Evolutionary conservation across 2,888 invertebrate genomes (phyloP), one percentile per base, ranked within the genome.

Genomic region (Ommatoiulus sabulosus): DNA sequence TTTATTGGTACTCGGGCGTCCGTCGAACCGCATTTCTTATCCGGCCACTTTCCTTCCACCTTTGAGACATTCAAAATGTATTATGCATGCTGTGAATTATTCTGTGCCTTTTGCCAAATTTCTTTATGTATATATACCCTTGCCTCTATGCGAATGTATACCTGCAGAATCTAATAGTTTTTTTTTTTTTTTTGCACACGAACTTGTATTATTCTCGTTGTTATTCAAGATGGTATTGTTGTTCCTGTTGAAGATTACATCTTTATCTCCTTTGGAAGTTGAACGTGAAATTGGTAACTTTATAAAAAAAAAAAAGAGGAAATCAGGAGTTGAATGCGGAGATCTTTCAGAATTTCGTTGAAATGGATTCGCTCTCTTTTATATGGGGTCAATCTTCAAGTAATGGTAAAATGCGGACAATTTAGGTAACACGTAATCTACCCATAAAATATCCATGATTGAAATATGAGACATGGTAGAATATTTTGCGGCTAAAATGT

Each of bases 31-130:
- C 57, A 57, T 57, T 57, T 57, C 57, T 57, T 57, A 20, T 63
- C 63, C 63, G 20, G 63, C 63, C 20, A 20, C 57, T 57, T 63
- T 63, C 17, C 63, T 63, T 63, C 20, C 20, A 63, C 63, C 20
- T 63, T 63, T 63, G 63, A 63, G 63, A 63, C n/a, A 63, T 63
- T 63, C 63, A 63, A 63, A 63, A n/a, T 63, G 20, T 63, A 63
- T 63, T 63, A 63, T 63, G 63, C 63, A 63, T 63, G 63, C 63
- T 63, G 63, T 63, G 63, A 63, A 20, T 63, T 63, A 63, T 63
- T 63, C 63, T 63, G 20, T 20, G 63, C 63, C 63, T 63, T 63
- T 63, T 63, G 63, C 63, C 63, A 12, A 63, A 63, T 63, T 63
- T 63, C 20, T 63, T 63, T 63, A 20, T 63, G 20, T 7, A 57